These are phyloP conservation scores for Apaloderma vittatum DNA, from an alignment of 2,113 vertebrate genomes.

Conservation along the genomic window DNA sequence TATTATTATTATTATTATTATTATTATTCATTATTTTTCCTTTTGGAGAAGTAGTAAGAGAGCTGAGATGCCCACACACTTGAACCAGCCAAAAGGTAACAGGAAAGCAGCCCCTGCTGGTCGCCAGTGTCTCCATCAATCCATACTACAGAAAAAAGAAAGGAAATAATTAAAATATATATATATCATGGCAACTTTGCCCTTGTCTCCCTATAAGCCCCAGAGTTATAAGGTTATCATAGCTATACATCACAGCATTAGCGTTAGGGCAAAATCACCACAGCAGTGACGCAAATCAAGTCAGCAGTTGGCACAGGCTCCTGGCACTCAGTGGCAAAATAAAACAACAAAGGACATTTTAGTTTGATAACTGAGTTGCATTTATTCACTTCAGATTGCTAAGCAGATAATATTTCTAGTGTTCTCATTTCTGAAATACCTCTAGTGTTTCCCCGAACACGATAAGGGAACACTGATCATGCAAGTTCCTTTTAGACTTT, in stretches of 20 bases:
- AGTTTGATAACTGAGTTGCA: neutral
- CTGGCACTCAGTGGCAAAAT: neutral
- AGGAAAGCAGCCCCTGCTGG: neutral
- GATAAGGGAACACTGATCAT: neutral
- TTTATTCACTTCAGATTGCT: slow-evolving; percentile 1
- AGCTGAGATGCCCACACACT: accelerated
- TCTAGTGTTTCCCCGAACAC: neutral
- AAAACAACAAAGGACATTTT: slow-evolving; percentile 21
- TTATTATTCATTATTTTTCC: neutral
- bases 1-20: neutral
- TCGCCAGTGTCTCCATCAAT: neutral
- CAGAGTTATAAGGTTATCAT: neutral
- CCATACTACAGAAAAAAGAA: accelerated
- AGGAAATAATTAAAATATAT: too few species aligned
- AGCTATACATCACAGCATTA: neutral
- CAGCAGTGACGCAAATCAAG: neutral
- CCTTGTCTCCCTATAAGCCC: neutral
- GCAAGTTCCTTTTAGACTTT: neutral
- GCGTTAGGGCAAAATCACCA: neutral
- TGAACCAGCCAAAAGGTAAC: neutral
- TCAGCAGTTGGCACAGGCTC: neutral
- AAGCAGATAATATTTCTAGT: slow-evolving; percentile 3
- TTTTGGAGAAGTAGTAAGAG: neutral
- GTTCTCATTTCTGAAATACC: slow-evolving; percentile 14
- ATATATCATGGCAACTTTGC: neutral